Percentiles rank a stretch among this genome's conserved stretches.
Evolutionary conservation across 2,113 vertebrate genomes (phyloP).

Genomic region (Proterorhinus semilunaris): DNA sequence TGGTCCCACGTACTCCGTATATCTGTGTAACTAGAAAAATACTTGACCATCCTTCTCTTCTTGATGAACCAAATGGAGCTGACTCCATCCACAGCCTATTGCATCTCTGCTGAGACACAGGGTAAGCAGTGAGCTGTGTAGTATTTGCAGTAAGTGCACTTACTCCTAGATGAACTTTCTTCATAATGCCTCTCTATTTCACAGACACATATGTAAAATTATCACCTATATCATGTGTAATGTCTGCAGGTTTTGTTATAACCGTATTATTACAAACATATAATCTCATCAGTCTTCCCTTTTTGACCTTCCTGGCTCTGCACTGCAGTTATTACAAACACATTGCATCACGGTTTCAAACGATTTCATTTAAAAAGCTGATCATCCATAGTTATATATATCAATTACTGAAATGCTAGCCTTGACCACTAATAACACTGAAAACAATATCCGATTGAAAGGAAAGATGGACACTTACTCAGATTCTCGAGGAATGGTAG

Average conservation of each 20-base stretch:
- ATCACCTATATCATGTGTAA: not conserved
- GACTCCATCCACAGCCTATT: constrained; percentile 67
- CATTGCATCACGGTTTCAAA: not conserved
- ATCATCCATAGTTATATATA: too few species aligned
- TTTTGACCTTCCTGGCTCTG: not conserved
- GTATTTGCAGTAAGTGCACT: not conserved
- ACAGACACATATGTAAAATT: too few species aligned
- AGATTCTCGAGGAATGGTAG: not conserved
- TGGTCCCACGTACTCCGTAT: constrained; percentile 78
- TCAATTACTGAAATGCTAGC: not conserved
- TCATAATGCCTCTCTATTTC: not conserved
- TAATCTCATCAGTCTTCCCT: not conserved
- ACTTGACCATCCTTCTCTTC: constrained; percentile 74
- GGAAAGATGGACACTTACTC: constrained; percentile 30
- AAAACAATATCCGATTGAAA: too few species aligned
- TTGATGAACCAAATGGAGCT: constrained; percentile 19
- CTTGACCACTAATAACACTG: not conserved
- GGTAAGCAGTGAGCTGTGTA: not conserved
- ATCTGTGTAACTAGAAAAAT: constrained; percentile 72
- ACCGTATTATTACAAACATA: not conserved
- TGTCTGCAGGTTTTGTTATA: not conserved
- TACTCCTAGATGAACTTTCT: not conserved
- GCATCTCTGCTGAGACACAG: constrained; percentile 25
- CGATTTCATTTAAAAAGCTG: too few species aligned
- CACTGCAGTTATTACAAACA: not conserved